These are phyloP conservation scores for Paralinhomoeus sp. DNA, from an alignment of 2,888 invertebrate genomes.

Conservation along the genomic window DNA sequence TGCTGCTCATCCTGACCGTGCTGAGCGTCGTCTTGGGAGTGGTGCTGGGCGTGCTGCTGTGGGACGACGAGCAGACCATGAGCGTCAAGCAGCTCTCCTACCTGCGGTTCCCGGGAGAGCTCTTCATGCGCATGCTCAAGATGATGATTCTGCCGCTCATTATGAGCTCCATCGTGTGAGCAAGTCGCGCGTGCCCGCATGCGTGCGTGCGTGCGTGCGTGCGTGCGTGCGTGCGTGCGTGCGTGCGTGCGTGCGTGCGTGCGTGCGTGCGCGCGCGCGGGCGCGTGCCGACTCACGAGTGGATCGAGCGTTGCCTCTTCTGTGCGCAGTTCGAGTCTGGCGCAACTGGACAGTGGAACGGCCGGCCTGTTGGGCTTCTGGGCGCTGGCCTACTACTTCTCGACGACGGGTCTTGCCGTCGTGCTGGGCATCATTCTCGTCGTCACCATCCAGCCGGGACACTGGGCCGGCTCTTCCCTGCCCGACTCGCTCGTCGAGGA, in stretches of 20 bases:
- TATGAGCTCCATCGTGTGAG: neutral
- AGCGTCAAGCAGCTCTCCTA: constrained; percentile 1
- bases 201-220: no score
- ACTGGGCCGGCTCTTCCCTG: constrained; percentile 8
- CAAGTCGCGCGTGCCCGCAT: no score
- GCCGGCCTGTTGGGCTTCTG: constrained; percentile 14
- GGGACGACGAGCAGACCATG: neutral
- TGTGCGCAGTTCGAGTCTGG: constrained; percentile 10
- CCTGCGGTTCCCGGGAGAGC: constrained; percentile 7
- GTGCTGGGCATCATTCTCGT: constrained; percentile 7
- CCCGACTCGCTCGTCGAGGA: no score
- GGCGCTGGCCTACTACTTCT: constrained; percentile 12
- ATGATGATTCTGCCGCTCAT: constrained; percentile 8
- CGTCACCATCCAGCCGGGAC: constrained; percentile 50
- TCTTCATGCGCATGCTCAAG: constrained; percentile 7
- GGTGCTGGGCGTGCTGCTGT: neutral
- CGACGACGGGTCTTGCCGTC: constrained; percentile 13
- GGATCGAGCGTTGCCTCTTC: no score
- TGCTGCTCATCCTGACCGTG: no score
- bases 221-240: no score
- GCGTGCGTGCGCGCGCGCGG: no score
- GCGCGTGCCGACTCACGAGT: no score
- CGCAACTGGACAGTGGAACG: constrained; percentile 14
- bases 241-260: no score
- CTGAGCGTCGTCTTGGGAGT: neutral